phyloP scores from a whole-genome alignment of 35 echinoderm and acorn worm genomes.

The Anneissia japonica region DNA sequence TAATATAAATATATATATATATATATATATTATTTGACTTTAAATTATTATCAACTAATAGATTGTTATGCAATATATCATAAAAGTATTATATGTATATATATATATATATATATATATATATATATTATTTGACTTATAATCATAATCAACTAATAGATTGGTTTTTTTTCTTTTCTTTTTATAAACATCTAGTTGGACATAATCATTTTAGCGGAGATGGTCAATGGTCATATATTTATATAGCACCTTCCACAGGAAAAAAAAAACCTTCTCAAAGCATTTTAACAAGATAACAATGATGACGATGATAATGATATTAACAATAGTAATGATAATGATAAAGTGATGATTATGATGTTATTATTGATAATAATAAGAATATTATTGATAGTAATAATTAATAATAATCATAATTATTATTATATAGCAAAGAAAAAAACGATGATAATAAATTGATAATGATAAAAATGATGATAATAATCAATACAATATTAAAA shows the following conservation, averaged over 20 bases:
- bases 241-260: no score
- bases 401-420: no score
- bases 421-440: no score
- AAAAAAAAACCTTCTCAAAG: not conserved
- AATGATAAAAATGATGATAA: not conserved
- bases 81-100: not conserved
- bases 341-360: not conserved
- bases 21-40: not conserved
- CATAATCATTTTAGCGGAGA: not conserved
- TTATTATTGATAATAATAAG: not conserved
- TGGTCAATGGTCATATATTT: no score
- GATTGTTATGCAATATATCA: not conserved
- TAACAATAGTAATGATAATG: not conserved
- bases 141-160: not conserved
- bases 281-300: not conserved
- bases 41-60: not conserved
- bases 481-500: not conserved
- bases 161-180: not conserved
- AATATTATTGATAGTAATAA: not conserved
- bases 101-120: slow-evolving; percentile 1
- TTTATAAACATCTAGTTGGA: not conserved
- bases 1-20: not conserved
- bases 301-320: not conserved
- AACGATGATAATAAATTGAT: not conserved
- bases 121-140: not conserved